These are phyloP conservation scores for Brachionus manjavacas DNA, from an alignment of 1,140 invertebrate species.

Conservation along the genomic window DNA sequence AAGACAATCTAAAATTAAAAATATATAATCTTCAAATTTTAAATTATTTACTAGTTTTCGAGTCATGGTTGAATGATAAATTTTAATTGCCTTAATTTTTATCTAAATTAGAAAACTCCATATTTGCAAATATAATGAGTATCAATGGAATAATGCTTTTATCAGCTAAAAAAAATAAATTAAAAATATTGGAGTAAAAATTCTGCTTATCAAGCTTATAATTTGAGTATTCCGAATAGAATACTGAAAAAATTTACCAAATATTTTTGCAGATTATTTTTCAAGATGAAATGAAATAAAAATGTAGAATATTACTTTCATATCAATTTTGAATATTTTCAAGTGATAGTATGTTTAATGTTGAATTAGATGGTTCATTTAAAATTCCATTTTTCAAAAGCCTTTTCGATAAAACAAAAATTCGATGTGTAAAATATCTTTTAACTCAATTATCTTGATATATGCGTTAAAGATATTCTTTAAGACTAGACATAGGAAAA, in stretches of 20 bases:
- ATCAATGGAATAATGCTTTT: background rate
- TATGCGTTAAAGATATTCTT: background rate
- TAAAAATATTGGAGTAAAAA: background rate
- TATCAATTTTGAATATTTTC: background rate
- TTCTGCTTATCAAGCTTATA: background rate
- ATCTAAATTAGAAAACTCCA: background rate
- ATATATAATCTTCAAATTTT: background rate
- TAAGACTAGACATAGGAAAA: background rate
- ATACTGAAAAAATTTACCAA: background rate
- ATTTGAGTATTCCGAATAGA: background rate
- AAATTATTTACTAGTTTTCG: background rate
- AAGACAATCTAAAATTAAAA: background rate
- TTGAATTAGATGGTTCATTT: background rate
- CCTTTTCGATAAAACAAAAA: background rate
- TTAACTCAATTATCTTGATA: background rate
- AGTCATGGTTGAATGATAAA: background rate
- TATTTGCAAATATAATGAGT: background rate
- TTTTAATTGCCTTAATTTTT: background rate
- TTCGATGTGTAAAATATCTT: background rate
- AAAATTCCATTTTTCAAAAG: constrained; percentile 1
- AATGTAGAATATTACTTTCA: background rate
- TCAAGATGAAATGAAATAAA: background rate
- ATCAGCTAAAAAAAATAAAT: background rate
- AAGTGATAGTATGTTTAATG: background rate
- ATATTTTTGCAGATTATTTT: background rate